Percentiles rank a stretch among this genome's conserved stretches.
These are phyloP conservation scores for Meriones unguiculatus DNA, from an alignment of 2,113 vertebrate genomes.

Conservation along the genomic window DNA sequence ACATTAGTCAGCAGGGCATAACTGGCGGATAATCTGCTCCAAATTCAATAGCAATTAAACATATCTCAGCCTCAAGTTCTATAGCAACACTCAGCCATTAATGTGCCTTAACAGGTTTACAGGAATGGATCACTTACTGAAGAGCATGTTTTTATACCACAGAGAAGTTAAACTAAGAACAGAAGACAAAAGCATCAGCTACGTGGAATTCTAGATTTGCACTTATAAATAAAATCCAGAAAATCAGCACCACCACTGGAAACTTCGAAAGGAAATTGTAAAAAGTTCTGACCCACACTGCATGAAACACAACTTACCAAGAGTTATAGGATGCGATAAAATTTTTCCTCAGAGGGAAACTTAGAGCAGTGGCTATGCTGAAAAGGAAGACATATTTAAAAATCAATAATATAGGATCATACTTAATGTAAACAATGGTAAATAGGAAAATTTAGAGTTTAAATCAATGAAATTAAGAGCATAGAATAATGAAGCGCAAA, in stretches of 20 bases:
- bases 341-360: not conserved
- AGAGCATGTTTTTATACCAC: not conserved
- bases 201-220: not conserved
- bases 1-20: not conserved
- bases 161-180: not conserved
- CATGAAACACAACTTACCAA: not conserved
- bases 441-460: not conserved
- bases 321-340: not conserved
- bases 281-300: not conserved
- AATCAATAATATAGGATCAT: not conserved
- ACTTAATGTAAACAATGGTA: not conserved
- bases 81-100: not conserved
- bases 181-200: not conserved
- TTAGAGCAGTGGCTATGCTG: not conserved
- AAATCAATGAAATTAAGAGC: conserved; percentile 12
- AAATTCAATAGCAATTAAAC: not conserved
- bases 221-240: not conserved
- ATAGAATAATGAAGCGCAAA: not conserved
- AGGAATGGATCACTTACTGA: not conserved
- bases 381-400: conserved; percentile 15
- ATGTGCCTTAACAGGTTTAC: not conserved
- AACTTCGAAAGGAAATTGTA: not conserved
- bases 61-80: not conserved
- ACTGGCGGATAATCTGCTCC: not conserved
- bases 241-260: not conserved